These are phyloP conservation scores for Stigmatopora argus DNA, from an alignment of 2,113 vertebrate genomes.

Conservation along the genomic window DNA sequence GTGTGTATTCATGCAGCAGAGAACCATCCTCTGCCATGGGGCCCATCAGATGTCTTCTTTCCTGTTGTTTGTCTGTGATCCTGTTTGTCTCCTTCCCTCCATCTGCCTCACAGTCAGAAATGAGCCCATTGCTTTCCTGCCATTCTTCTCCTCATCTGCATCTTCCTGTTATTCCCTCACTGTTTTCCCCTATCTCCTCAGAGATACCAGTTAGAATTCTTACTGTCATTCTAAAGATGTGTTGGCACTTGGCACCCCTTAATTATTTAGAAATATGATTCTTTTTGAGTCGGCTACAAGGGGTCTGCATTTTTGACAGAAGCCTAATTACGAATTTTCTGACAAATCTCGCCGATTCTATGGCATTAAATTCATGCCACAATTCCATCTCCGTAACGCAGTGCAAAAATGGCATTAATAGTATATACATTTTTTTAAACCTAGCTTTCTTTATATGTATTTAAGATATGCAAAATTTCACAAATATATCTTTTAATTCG, in stretches of 20 bases:
- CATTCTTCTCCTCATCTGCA: slow-evolving; percentile 60
- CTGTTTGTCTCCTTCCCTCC: slow-evolving; percentile 59
- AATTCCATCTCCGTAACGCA: too few relatives aligned
- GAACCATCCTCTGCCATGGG: not conserved
- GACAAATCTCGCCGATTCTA: too few relatives aligned
- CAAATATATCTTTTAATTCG: too few relatives aligned
- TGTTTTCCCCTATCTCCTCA: slow-evolving; percentile 23
- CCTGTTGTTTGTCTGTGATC: slow-evolving; percentile 44
- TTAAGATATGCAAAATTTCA: not conserved
- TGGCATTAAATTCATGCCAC: too few relatives aligned
- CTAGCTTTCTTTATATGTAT: not conserved
- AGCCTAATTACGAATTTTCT: too few relatives aligned
- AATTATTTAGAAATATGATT: not conserved
- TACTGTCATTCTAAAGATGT: not conserved
- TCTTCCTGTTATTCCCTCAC: slow-evolving; percentile 63
- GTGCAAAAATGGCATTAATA: not conserved
- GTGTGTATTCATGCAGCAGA: not conserved
- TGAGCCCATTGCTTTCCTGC: slow-evolving; percentile 62
- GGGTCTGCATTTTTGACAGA: too few relatives aligned
- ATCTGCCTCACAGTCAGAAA: slow-evolving; percentile 42
- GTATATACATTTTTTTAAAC: not conserved
- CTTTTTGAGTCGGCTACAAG: not conserved
- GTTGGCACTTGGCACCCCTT: not conserved
- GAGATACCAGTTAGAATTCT: slow-evolving; percentile 17
- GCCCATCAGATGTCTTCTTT: slow-evolving; percentile 18